A percentile compares a stretch with the other conserved stretches of the same genome.
Evolutionary conservation across 2,888 invertebrate genomes (phyloP).

Genomic region (Rhodophaea formosa): DNA sequence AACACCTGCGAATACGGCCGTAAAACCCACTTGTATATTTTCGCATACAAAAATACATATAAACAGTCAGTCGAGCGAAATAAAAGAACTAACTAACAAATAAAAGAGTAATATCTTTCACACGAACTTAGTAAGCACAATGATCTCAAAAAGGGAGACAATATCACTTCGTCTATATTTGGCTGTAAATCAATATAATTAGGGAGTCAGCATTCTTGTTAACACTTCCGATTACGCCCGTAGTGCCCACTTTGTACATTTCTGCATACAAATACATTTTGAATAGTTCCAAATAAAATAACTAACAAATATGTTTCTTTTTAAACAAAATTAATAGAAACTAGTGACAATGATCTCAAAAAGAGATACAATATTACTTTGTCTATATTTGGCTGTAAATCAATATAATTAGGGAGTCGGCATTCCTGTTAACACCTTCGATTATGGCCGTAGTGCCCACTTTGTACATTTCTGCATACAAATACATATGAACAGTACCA

Average conservation of each 20-base stretch:
- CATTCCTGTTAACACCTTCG: slow-evolving; percentile 22
- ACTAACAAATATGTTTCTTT: too few relatives aligned
- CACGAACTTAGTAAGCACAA: background rate
- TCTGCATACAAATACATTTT: slow-evolving; percentile 54
- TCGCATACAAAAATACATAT: slow-evolving; percentile 54
- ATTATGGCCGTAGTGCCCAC: slow-evolving; percentile 39
- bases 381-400: slow-evolving; percentile 31
- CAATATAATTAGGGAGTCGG: too few relatives aligned
- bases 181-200: slow-evolving; percentile 23
- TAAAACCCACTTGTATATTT: slow-evolving; percentile 43
- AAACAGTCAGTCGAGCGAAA: too few relatives aligned
- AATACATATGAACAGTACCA: too few relatives aligned
- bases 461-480: slow-evolving; percentile 50
- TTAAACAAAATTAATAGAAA: background rate
- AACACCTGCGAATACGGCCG: slow-evolving; percentile 33
- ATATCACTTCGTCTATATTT: slow-evolving; percentile 27
- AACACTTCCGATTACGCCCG: slow-evolving; percentile 33
- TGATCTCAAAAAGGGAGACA: background rate
- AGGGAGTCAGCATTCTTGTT: too few relatives aligned
- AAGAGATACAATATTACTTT: background rate
- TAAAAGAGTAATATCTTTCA: too few relatives aligned
- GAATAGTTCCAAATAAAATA: too few relatives aligned
- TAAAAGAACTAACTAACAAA: too few relatives aligned
- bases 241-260: slow-evolving; percentile 43
- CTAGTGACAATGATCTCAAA: background rate